phyloP scores from a whole-genome alignment of 1,140 invertebrate genomes.

The Mizuhopecten yessoensis region DNA sequence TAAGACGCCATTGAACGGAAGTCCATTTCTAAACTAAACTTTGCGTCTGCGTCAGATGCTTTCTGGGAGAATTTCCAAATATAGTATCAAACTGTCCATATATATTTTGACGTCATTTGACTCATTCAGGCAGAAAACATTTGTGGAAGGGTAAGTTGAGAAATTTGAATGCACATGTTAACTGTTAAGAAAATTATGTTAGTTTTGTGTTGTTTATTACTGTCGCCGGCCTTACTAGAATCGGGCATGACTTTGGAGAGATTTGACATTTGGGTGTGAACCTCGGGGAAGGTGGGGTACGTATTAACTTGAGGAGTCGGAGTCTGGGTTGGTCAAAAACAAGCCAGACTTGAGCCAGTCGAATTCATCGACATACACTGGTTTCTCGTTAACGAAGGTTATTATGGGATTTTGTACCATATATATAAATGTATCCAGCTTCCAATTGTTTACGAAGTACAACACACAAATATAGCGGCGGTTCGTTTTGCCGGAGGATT shows the following conservation, averaged over 20 bases:
- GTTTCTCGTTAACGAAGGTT: background rate
- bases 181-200: background rate
- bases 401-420: too few species aligned
- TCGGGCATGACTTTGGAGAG: background rate
- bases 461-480: background rate
- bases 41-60: constrained; percentile 23
- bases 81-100: constrained; percentile 45
- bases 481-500: background rate
- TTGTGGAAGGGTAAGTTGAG: constrained; percentile 20
- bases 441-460: background rate
- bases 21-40: background rate
- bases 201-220: background rate
- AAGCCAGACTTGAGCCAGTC: background rate
- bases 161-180: background rate
- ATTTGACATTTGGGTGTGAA: constrained; percentile 27
- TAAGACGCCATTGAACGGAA: constrained; percentile 42
- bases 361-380: background rate
- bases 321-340: background rate
- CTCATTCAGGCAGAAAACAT: constrained; percentile 40
- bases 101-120: background rate
- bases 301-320: background rate
- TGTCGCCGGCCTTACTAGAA: background rate
- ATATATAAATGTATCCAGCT: background rate
- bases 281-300: background rate
- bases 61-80: constrained; percentile 46